Evolutionary conservation across 2,797 vertebrate species (phyloP).

Genomic region (Margarornis squamiger): DNA sequence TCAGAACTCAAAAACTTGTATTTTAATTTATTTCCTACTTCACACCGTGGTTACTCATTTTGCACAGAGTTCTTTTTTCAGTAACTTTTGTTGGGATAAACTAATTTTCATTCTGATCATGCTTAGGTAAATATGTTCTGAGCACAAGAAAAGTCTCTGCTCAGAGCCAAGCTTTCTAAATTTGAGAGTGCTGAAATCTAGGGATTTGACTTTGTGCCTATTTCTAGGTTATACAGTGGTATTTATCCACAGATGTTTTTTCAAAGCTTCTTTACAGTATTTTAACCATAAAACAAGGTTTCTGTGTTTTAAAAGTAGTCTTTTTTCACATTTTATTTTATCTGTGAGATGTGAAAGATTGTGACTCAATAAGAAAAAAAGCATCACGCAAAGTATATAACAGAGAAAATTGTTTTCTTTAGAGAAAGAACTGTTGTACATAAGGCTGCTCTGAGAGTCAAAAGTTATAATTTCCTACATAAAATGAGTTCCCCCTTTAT

Average conservation of each 20-base stretch:
- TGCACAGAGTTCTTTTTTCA: neutral
- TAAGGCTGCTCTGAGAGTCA: neutral
- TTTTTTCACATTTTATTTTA: neutral
- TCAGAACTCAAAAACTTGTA: neutral
- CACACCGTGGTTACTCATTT: rapidly evolving
- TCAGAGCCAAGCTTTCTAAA: neutral
- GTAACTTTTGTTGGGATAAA: neutral
- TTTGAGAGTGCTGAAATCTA: neutral
- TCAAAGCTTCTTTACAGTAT: neutral
- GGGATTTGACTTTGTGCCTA: neutral
- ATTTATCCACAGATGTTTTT: neutral
- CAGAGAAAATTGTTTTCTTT: neutral
- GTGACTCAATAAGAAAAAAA: neutral
- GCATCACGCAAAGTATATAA: neutral
- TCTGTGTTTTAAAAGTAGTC: neutral
- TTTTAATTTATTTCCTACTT: neutral
- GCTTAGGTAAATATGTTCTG: neutral
- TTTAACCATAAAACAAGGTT: neutral
- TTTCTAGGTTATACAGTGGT: neutral
- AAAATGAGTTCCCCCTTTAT: neutral
- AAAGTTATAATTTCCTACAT: neutral
- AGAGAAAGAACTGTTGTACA: neutral
- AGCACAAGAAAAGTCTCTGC: neutral
- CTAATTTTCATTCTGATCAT: neutral
- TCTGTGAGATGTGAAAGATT: neutral